Percentiles rank a stretch among this genome's conserved stretches.
These are phyloP conservation scores for Drosophila mercatorum DNA, from an alignment of 2,888 invertebrate genomes.

Conservation along the genomic window DNA sequence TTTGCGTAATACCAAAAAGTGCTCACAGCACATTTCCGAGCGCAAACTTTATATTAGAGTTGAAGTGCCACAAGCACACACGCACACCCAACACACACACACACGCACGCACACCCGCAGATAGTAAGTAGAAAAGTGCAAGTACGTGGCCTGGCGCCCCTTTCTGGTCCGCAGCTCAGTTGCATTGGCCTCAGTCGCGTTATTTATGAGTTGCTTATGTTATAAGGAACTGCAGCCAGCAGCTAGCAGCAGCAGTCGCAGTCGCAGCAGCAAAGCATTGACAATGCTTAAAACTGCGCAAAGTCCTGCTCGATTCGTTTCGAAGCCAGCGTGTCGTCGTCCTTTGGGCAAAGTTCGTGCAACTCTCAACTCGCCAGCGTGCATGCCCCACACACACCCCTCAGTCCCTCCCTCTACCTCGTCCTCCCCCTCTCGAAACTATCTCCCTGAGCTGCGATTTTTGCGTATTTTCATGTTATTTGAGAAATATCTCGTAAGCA, in stretches of 20 bases:
- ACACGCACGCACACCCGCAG: slow-evolving; percentile 21
- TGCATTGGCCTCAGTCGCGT: slow-evolving; percentile 60
- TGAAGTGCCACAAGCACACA: slow-evolving; percentile 71
- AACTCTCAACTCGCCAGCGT: slow-evolving; percentile 37
- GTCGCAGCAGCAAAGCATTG: slow-evolving; percentile 43
- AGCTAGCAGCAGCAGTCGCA: slow-evolving; percentile 9
- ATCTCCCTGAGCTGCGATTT: slow-evolving; percentile 37
- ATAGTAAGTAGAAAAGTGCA: slow-evolving; percentile 67
- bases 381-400: background rate
- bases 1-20: slow-evolving; percentile 79
- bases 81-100: slow-evolving; percentile 22
- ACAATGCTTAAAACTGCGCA: slow-evolving; percentile 41
- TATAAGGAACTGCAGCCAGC: slow-evolving; percentile 69
- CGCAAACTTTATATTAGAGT: slow-evolving; percentile 77
- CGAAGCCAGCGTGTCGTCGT: slow-evolving; percentile 46
- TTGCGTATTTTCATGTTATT: slow-evolving; percentile 59
- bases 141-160: slow-evolving; percentile 61
- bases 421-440: background rate
- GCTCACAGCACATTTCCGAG: slow-evolving; percentile 76
- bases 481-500: slow-evolving; percentile 55
- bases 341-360: slow-evolving; percentile 59
- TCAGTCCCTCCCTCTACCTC: background rate
- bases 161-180: slow-evolving; percentile 28
- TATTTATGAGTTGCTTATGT: slow-evolving; percentile 77
- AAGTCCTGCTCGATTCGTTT: slow-evolving; percentile 25